Base-by-base conservation (phyloP, 2,888 invertebrate species). In the Ophion ventricosus region DNA sequence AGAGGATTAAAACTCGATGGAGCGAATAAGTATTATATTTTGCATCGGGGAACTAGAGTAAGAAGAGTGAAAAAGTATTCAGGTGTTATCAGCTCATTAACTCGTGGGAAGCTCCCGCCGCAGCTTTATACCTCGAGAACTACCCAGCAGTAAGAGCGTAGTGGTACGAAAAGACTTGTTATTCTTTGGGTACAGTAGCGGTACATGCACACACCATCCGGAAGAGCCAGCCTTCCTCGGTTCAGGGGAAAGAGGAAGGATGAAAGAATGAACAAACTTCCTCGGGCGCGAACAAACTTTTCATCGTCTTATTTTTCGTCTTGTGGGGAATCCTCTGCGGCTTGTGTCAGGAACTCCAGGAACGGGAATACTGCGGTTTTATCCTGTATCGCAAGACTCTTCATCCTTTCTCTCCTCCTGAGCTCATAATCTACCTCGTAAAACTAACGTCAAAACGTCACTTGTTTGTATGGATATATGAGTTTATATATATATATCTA, bases 261-360 rank as follows among this genome's bases (percentile, higher is more conserved):
- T 79, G 72, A 78, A 86, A 74, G 86, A 85, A 87, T 78, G 77
- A 78, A 78, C 70, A 75, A 84, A 84, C 78, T 84, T 84, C 81
- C 67, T 76, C 63, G 59, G 59, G 74, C 78, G 76, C 67, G 81
- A 77, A 81, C 81, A 78, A 84, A 81, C 78, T 84, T 84, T 78
- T 75, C 77, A 81, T 78, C 74, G 84, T 75, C 74, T 83, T 79
- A 26, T 61, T 74, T 69, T 80, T 70, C 63, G 80, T 54, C 59
- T 75, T 49, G 72, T 26, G 43, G 59, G 40, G 61, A 59, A 57
- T 61, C 43, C 61, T 64, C 11, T 49, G 49, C 14, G 49, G 49
- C 49, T 49, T 17, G 49, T 59, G 43, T 61, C 43, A 63, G 26
- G 43, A 61, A 35, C 40, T 61, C 35, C 43, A 29, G 49, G 17